Conservation (phyloP, 1,140 invertebrate genomes). For the Helicorthomorpha holstii region DNA sequence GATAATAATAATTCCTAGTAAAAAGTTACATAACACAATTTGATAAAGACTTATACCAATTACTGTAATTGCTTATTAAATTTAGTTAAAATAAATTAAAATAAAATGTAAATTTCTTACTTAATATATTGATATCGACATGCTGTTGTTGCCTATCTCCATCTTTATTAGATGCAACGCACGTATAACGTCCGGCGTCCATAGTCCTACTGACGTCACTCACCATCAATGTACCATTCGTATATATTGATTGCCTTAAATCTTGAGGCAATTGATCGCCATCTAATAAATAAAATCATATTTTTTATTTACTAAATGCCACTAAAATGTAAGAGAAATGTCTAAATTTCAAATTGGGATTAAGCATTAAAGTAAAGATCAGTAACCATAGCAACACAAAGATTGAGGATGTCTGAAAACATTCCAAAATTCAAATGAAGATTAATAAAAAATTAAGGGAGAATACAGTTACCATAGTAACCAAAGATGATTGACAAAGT, state of each 20-base stretch:
- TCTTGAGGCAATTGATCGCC: slow-evolving; percentile 38
- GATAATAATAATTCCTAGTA: no score
- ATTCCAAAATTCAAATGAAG: no score
- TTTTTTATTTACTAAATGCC: slow-evolving; percentile 15
- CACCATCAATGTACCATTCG: slow-evolving; percentile 58
- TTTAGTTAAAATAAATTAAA: no score
- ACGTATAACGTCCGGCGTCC: slow-evolving; percentile 60
- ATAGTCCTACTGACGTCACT: slow-evolving; percentile 43
- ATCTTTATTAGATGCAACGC: slow-evolving; percentile 53
- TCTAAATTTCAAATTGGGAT: no score
- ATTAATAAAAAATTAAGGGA: no score
- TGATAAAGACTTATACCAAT: no score
- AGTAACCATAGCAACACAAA: no score
- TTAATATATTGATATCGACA: slow-evolving; percentile 24
- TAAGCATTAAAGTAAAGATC: no score
- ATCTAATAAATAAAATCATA: slow-evolving; percentile 28
- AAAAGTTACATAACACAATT: no score
- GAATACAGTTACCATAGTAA: not conserved
- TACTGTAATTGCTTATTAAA: no score
- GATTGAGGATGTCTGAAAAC: no score
- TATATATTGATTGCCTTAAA: slow-evolving; percentile 31
- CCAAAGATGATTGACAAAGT: not conserved
- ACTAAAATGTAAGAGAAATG: not conserved
- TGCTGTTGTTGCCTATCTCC: slow-evolving; percentile 30
- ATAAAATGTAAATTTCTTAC: no score